A percentile compares a stretch with the other conserved stretches of the same genome.
Conservation (phyloP, 2,888 invertebrate species). For the Blastobasis lacticolella region DNA sequence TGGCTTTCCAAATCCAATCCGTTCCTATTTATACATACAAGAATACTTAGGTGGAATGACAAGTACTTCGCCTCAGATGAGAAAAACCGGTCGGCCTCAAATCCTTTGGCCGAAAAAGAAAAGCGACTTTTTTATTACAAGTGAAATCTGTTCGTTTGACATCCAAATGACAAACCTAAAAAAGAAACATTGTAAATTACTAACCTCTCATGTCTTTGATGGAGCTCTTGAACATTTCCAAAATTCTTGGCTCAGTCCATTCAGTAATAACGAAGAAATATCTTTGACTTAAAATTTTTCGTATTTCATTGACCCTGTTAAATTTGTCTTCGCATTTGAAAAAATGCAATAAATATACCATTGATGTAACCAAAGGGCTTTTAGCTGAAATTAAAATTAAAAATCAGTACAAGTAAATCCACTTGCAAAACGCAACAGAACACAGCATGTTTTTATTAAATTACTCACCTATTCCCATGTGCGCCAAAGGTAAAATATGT, state of each 20-base stretch:
- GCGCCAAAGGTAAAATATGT: slow-evolving; percentile 51
- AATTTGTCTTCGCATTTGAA: slow-evolving; percentile 53
- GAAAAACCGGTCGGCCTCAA: too few relatives aligned
- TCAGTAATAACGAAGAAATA: slow-evolving; percentile 51
- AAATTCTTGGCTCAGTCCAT: slow-evolving; percentile 54
- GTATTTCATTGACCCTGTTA: slow-evolving; percentile 43
- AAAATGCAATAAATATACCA: slow-evolving; percentile 60
- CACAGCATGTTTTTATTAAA: neutral
- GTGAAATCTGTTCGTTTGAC: too few relatives aligned
- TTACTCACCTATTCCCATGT: slow-evolving; percentile 49
- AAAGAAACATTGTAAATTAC: neutral
- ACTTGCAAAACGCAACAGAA: neutral
- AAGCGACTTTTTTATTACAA: too few relatives aligned
- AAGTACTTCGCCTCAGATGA: too few relatives aligned
- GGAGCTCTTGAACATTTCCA: slow-evolving; percentile 45
- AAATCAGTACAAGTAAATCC: neutral
- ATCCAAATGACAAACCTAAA: too few relatives aligned
- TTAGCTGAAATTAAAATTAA: slow-evolving; percentile 41
- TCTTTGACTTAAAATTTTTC: slow-evolving; percentile 37
- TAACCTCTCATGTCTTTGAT: slow-evolving; percentile 47
- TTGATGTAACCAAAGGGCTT: slow-evolving; percentile 47
- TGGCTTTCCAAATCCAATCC: too few relatives aligned
- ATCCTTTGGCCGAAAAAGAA: too few relatives aligned
- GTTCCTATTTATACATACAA: too few relatives aligned
- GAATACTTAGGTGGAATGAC: too few relatives aligned